Evolutionary conservation across 2,797 vertebrate species (phyloP).

Genomic region (Melopsittacus undulatus): DNA sequence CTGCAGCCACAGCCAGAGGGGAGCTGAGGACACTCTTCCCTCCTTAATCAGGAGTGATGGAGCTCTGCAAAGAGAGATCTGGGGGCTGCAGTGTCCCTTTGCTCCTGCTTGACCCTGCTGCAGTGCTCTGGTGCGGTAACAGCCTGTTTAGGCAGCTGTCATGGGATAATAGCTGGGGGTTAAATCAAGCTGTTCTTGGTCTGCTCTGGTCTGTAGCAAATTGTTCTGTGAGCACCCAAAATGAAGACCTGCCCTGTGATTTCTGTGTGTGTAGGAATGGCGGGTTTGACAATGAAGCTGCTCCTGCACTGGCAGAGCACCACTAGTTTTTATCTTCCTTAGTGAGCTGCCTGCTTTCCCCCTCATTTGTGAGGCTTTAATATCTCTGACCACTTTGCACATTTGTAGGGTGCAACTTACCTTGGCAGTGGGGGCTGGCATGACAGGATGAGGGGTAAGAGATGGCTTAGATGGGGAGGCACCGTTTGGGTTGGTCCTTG

Average conservation of each 20-base stretch:
- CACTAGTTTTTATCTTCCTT: neutral
- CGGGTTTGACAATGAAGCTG: neutral
- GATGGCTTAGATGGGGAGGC: rapidly evolving
- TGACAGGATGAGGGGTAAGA: neutral
- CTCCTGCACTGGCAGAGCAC: neutral
- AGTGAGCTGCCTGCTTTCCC: neutral
- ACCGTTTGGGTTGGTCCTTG: neutral
- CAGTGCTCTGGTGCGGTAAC: rapidly evolving
- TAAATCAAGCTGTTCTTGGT: neutral
- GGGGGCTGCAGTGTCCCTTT: neutral
- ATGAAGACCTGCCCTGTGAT: neutral
- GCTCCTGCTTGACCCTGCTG: neutral
- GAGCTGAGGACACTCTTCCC: rapidly evolving
- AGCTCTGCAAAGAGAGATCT: neutral
- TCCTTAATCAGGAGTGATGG: neutral
- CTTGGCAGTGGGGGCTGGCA: neutral
- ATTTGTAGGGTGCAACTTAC: neutral
- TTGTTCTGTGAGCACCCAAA: neutral
- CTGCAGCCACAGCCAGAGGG: neutral
- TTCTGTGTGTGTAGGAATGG: neutral
- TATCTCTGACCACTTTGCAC: neutral
- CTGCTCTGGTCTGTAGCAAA: rapidly evolving
- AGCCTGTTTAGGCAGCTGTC: neutral
- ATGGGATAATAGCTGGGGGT: neutral
- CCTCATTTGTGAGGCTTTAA: neutral